Base-by-base conservation (phyloP, 2,113 vertebrate genomes). In the Arizona elegans region DNA sequence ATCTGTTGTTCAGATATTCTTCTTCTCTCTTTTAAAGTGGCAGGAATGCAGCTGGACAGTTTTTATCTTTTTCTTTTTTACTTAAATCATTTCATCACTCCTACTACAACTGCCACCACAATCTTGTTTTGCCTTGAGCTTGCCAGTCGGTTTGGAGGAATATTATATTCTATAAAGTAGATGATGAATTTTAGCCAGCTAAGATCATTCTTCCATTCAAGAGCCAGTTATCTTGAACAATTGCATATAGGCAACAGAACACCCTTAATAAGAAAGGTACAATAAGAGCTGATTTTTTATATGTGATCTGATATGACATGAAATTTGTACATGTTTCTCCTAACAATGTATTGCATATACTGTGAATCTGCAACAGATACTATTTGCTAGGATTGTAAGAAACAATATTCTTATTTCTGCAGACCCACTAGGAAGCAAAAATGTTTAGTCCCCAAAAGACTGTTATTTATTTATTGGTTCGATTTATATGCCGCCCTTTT, bases 151-250 rank as follows among this genome's bases (percentile, higher is more conserved):
- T 88, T 70, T 88, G 70, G 33, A 9, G 86, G 8, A 89, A 88
- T 92, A 38, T 75, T 88, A 70, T 43, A 52, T 70, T n/a, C 91
- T 92, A 75, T 88, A 29, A 88, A 88, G 13, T 29, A 43, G 43
- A 92, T 92, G 91, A 88, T 43, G 86, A 70, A 92, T 88, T 88
- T 70, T 38, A 92, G 50, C 86, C 86, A 88, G 56, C 88, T 92
- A 38, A 23, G 58, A 92, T 86, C 47, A 70, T 23, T 70, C 50
- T 92, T 70, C 52, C 59, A 92, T 88, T 88, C 87, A 33, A 54
- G 50, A 54, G 23, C 26, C 86, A 70, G 21, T 53, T 88, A 88
- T 13, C 43, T 29, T 65, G 56, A 58, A 87, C 53, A 23, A 24
- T 9, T 86, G 9, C 15, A 29, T 50, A 43, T 43, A 87, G 86